Conservation (phyloP, 2,113 vertebrate genomes). For the Oophaga pumilio region DNA sequence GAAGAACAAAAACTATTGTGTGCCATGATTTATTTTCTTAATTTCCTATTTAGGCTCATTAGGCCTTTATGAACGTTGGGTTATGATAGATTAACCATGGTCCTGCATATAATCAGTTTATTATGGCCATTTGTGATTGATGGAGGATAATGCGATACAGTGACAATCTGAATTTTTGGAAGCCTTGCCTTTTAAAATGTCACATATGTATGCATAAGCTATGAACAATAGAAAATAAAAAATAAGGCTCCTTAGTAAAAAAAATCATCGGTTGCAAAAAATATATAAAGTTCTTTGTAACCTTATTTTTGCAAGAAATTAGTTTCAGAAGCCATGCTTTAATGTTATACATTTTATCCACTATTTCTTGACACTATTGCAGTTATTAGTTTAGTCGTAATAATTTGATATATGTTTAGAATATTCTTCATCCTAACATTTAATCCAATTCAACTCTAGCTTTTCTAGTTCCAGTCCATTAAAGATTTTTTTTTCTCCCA, state of each 20-base stretch:
- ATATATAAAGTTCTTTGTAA: neutral
- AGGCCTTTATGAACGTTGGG: conserved; percentile 50
- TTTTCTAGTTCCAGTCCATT: neutral
- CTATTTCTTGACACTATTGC: neutral
- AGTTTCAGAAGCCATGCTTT: neutral
- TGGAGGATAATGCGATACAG: conserved; percentile 34
- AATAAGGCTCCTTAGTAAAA: neutral
- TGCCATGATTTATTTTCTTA: conserved; percentile 57
- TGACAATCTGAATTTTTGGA: conserved; percentile 37
- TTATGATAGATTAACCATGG: conserved; percentile 54
- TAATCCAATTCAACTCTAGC: neutral
- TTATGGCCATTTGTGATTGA: conserved; percentile 45
- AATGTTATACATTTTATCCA: neutral
- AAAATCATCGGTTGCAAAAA: neutral
- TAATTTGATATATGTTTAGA: neutral
- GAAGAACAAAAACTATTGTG: conserved; percentile 48
- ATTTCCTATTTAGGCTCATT: conserved; percentile 58
- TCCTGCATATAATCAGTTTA: conserved; percentile 56
- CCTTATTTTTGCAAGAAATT: neutral
- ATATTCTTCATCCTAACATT: neutral
- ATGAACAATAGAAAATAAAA: neutral
- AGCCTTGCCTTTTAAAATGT: conserved; percentile 20
- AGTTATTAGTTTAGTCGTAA: neutral
- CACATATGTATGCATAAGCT: neutral
- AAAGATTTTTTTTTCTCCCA: neutral